Conservation (phyloP, 2,888 invertebrate genomes). For the Gryllus longicercus region DNA sequence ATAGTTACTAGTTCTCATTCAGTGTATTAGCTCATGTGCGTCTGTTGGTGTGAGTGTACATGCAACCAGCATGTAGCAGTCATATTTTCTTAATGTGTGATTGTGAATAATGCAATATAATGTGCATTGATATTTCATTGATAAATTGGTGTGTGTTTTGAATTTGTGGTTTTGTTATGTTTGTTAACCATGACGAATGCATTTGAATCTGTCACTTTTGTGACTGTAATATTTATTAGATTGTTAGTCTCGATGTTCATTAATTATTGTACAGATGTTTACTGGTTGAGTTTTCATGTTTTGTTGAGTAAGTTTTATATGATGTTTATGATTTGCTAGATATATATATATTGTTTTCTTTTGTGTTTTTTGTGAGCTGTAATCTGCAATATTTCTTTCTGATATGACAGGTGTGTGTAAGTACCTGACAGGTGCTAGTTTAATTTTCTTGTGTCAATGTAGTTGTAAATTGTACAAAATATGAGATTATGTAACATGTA, state of each 20-base stretch:
- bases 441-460: neutral
- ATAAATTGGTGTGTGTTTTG: neutral
- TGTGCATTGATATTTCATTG: no score
- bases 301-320: neutral
- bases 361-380: no score
- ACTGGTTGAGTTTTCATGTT: neutral
- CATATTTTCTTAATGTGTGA: no score
- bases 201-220: neutral
- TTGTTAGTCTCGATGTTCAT: neutral
- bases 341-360: neutral
- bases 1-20: no score
- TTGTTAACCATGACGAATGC: conserved; percentile 8
- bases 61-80: no score
- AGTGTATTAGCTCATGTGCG: no score
- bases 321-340: conserved; percentile 1
- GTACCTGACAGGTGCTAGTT: no score
- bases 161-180: neutral
- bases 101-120: no score
- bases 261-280: neutral
- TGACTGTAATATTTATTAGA: neutral
- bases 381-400: no score
- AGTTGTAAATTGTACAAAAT: neutral
- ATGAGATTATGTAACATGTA: neutral
- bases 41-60: no score
- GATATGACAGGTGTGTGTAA: no score